Evolutionary conservation across 2,113 vertebrate species (phyloP), one percentile per base, ranked within the genome.

Genomic region (Oplegnathus fasciatus): DNA sequence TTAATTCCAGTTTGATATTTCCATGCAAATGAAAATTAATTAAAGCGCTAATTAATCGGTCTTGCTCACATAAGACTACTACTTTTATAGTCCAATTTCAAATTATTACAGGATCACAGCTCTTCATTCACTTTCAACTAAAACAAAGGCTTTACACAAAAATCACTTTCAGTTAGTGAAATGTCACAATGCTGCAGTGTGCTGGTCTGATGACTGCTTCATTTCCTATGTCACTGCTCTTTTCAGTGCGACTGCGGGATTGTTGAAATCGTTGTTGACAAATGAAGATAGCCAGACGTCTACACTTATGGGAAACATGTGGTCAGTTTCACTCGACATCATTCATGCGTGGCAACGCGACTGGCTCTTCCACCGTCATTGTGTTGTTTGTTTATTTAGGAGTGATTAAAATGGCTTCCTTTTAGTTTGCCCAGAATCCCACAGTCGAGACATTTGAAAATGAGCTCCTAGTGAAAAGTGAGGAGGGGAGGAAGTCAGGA

Each of bases 231-330:
- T 71, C 69, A 15, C 46, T 14, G 78, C 77, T 84, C 75, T 67
- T 65, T 64, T 68, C 52, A n/a, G 13, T 28, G 44, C 32, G 17
- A 74, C 28, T 22, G 44, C 61, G 61, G 73, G 81, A 61, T 72
- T 42, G 62, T 44, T 58, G 20, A 72, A 91, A 92, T 93, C 42
- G 64, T 9, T 67, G 82, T 82, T 90, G 93, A 94, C 92, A 93
- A 84, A 89, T 93, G 94, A 95, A 90, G 92, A 93, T 81, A 84
- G 82, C 86, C 94, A 94, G 93, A 91, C 78, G 17, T 89, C 88
- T 14, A 17, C 55, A 24, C 58, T 82, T 81, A 80, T 20, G 37
- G 70, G 85, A 86, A 89, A 81, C 85, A 91, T 84, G 86, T 81
- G 89, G 82, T 86, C 87, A 22, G 52, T 76, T 75, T 84, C 73